phyloP scores from a whole-genome alignment of 2,888 invertebrate species.

The Mantis religiosa region DNA sequence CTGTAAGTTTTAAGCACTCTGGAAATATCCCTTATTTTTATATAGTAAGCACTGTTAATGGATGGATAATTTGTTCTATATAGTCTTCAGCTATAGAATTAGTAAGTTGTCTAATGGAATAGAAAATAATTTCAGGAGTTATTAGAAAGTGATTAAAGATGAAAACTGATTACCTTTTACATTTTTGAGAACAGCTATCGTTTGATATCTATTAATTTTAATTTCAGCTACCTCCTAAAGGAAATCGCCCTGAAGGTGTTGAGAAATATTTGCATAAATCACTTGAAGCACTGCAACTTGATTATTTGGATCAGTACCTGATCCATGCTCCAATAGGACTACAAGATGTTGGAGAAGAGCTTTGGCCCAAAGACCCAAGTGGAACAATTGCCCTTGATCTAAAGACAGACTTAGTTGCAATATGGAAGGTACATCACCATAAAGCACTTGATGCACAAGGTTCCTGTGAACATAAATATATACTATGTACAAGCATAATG shows the following conservation, averaged over 20 bases:
- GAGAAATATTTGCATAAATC: slow-evolving; percentile 62
- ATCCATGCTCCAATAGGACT: slow-evolving; percentile 74
- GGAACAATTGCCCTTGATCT: slow-evolving; percentile 58
- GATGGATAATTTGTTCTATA: too few relatives aligned
- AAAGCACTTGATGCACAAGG: neutral
- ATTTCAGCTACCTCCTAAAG: slow-evolving; percentile 63
- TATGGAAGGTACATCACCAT: slow-evolving; percentile 61
- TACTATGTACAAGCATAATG: too few relatives aligned
- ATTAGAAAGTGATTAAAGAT: neutral
- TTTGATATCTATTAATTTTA: neutral
- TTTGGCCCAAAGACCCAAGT: slow-evolving; percentile 62
- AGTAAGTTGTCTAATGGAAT: too few relatives aligned
- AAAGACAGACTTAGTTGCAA: slow-evolving; percentile 63
- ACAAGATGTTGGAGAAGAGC: slow-evolving; percentile 57
- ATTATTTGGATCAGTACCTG: slow-evolving; percentile 73
- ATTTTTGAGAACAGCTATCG: neutral
- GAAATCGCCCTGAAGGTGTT: slow-evolving; percentile 63
- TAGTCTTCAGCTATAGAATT: too few relatives aligned
- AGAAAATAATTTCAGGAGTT: too few relatives aligned
- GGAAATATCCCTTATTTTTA: too few relatives aligned
- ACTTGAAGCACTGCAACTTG: slow-evolving; percentile 57
- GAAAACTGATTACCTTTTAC: neutral
- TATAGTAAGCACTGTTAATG: too few relatives aligned
- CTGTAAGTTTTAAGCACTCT: too few relatives aligned
- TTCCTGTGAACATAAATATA: too few relatives aligned